These are phyloP conservation scores for Fringilla coelebs DNA, from an alignment of 2,797 vertebrate genomes.

Conservation along the genomic window DNA sequence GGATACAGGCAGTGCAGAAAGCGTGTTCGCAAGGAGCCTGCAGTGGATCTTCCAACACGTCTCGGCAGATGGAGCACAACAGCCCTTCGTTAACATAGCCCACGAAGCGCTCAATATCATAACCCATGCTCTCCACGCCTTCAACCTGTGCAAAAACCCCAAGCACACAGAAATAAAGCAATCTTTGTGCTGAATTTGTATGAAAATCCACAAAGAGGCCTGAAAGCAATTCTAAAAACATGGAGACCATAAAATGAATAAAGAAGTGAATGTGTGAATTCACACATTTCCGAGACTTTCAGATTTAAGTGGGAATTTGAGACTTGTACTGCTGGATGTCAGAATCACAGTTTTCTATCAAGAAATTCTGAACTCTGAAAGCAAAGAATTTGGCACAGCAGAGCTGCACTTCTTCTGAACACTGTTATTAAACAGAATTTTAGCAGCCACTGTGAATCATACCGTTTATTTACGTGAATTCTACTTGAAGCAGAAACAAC, in stretches of 20 bases:
- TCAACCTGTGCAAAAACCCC: neutral
- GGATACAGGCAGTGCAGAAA: slow-evolving; percentile 88
- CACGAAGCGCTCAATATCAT: slow-evolving; percentile 88
- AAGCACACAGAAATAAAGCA: neutral
- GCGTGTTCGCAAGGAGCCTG: slow-evolving; percentile 93
- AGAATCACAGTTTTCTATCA: neutral
- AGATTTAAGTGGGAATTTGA: neutral
- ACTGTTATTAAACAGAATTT: neutral
- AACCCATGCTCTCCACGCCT: slow-evolving; percentile 81
- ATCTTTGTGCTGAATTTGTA: neutral
- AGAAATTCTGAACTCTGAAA: neutral
- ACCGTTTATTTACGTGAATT: neutral
- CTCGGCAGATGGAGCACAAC: slow-evolving; percentile 88
- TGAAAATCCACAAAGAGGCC: neutral
- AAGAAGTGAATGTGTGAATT: neutral
- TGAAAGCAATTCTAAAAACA: neutral
- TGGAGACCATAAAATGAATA: neutral
- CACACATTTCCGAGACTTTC: neutral
- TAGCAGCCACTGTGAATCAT: neutral
- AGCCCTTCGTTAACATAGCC: slow-evolving; percentile 91
- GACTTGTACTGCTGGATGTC: neutral
- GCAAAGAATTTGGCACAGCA: neutral
- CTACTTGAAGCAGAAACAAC: neutral
- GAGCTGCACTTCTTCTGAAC: rapidly evolving
- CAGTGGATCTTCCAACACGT: slow-evolving; percentile 85